Evolutionary conservation across 2,797 vertebrate species (phyloP).

Genomic region (Zalophus californianus): DNA sequence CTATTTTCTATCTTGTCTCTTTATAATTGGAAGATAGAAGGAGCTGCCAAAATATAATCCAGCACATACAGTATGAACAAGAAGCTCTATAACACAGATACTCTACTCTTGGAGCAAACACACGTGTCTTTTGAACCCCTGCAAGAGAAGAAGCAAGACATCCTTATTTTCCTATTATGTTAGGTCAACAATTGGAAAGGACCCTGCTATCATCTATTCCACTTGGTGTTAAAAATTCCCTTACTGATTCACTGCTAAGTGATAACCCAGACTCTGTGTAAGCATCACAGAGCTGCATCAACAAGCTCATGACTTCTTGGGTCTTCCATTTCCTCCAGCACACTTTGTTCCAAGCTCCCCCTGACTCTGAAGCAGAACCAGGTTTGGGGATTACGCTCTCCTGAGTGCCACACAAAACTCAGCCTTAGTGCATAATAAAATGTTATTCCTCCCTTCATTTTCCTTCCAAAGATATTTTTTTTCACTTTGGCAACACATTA

Average conservation of each 20-base stretch:
- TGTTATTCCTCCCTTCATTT: neutral
- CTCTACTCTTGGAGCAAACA: neutral
- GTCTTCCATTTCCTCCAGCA: neutral
- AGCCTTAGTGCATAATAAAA: neutral
- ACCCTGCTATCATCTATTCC: neutral
- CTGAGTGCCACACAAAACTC: neutral
- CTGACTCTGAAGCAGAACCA: neutral
- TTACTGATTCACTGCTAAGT: neutral
- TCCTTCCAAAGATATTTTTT: neutral
- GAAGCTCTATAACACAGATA: neutral
- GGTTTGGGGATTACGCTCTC: neutral
- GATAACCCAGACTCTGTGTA: neutral
- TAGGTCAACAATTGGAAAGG: neutral
- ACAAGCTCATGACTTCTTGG: neutral
- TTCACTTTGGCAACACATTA: neutral
- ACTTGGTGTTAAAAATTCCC: neutral
- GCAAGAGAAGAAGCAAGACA: neutral
- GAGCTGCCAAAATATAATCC: neutral
- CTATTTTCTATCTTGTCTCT: neutral
- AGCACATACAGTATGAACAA: neutral
- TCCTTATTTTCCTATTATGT: neutral
- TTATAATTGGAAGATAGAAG: constrained; percentile 26
- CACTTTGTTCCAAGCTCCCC: neutral
- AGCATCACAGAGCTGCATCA: neutral
- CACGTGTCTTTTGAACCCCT: neutral